A percentile compares a stretch with the other conserved stretches of the same genome.
Evolutionary conservation across 2,113 vertebrate species (phyloP).

Genomic region (Atherinomorus stipes): DNA sequence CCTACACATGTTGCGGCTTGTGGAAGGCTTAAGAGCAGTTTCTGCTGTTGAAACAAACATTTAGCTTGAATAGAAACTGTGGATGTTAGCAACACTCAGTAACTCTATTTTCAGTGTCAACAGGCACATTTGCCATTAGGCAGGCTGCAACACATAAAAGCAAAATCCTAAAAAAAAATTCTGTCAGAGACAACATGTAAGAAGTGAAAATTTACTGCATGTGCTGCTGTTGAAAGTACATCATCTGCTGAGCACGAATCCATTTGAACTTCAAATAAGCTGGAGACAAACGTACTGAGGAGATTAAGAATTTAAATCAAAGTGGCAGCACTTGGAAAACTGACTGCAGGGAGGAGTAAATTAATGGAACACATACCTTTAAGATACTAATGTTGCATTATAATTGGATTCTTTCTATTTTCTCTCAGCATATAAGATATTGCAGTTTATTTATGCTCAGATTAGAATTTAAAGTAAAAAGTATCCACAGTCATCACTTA

Average conservation of each 20-base stretch:
- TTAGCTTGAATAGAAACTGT: conserved; percentile 4
- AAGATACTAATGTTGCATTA: too few relatives aligned
- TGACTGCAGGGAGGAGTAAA: conserved; percentile 22
- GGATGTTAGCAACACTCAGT: not conserved
- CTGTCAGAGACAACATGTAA: conserved; percentile 4
- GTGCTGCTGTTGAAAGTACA: conserved; percentile 36
- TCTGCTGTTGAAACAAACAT: conserved; percentile 14
- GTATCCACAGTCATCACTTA: not conserved
- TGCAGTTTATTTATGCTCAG: not conserved
- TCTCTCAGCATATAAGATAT: not conserved
- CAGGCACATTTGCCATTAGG: not conserved
- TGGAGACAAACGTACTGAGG: conserved; percentile 35
- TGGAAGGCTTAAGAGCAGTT: not conserved
- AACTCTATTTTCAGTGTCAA: conserved; percentile 23
- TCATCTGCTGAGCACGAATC: conserved; percentile 17
- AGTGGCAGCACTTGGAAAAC: conserved; percentile 41
- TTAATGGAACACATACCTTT: not conserved
- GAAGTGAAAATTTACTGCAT: conserved; percentile 17
- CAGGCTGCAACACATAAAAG: not conserved
- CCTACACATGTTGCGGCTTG: conserved; percentile 23
- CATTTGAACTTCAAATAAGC: conserved; percentile 55
- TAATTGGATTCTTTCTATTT: too few relatives aligned
- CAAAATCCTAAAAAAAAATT: not conserved
- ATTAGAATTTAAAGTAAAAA: not conserved
- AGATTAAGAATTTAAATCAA: conserved; percentile 41